phyloP scores from a whole-genome alignment of 92 coral and sea anemone genomes.

The Porites lobata region DNA sequence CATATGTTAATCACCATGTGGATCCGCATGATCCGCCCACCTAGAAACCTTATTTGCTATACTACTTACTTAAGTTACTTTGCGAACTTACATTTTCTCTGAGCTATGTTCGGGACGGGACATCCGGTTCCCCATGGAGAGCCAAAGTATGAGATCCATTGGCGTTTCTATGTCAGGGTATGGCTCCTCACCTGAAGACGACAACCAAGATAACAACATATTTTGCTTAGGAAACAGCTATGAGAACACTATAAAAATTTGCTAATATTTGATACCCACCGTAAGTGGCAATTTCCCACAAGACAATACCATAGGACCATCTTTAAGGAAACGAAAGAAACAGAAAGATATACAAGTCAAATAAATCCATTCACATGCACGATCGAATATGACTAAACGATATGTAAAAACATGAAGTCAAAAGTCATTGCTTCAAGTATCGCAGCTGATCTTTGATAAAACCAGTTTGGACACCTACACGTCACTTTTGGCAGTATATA shows the following conservation, averaged over 20 bases:
- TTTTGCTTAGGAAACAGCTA: no score
- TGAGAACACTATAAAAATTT: no score
- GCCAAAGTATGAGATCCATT: not conserved
- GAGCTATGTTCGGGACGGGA: conserved; percentile 20
- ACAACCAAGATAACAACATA: no score
- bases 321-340: not conserved
- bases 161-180: conserved; percentile 18
- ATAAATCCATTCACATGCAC: not conserved
- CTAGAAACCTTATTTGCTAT: no score
- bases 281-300: conserved; percentile 40
- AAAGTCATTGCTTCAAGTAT: no score
- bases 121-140: conserved; percentile 28
- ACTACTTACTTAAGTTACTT: no score
- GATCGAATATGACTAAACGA: not conserved
- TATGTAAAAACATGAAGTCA: not conserved
- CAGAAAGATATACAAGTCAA: not conserved
- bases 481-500: conserved; percentile 17
- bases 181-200: conserved; percentile 4
- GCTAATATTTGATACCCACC: not conserved
- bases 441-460: no score
- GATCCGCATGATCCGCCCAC: no score
- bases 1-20: no score
- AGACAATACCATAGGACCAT: conserved; percentile 40
- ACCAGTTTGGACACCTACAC: conserved; percentile 21
- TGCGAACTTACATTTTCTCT: conserved; percentile 5